These are phyloP conservation scores for Geopemphigus sp. DNA, from an alignment of 1,140 invertebrate species.

Conservation along the genomic window DNA sequence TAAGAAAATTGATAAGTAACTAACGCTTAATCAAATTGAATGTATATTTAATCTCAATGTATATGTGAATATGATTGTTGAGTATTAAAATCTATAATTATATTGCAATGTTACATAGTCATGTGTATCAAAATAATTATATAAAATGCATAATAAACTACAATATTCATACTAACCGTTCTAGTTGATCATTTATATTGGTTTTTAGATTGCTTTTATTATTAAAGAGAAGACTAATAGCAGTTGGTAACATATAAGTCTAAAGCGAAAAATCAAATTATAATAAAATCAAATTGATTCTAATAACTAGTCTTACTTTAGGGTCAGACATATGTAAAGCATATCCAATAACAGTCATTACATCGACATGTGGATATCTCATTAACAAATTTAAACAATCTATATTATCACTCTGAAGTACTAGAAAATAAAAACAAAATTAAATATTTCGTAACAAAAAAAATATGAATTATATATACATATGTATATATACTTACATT, in stretches of 20 bases:
- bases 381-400: conserved; percentile 65
- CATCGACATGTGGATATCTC: conserved; percentile 66
- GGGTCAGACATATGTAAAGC: conserved; percentile 65
- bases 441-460: background rate
- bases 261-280: conserved; percentile 1
- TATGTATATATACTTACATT: conserved; percentile 63
- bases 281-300: background rate
- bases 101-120: too few relatives aligned
- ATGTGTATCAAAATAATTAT: too few relatives aligned
- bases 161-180: conserved; percentile 19
- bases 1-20: too few relatives aligned
- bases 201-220: background rate
- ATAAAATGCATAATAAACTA: too few relatives aligned
- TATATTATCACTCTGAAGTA: conserved; percentile 65
- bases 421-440: conserved; percentile 55
- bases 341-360: conserved; percentile 65
- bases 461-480: too few relatives aligned
- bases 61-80: too few relatives aligned
- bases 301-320: conserved; percentile 51
- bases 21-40: too few relatives aligned
- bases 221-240: background rate
- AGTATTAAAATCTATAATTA: too few relatives aligned
- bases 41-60: too few relatives aligned
- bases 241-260: background rate
- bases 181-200: background rate